A percentile compares a stretch with the other conserved stretches of the same genome.
Evolutionary conservation across 2,888 invertebrate species (phyloP).

Genomic region (Microctonus hyperodae): DNA sequence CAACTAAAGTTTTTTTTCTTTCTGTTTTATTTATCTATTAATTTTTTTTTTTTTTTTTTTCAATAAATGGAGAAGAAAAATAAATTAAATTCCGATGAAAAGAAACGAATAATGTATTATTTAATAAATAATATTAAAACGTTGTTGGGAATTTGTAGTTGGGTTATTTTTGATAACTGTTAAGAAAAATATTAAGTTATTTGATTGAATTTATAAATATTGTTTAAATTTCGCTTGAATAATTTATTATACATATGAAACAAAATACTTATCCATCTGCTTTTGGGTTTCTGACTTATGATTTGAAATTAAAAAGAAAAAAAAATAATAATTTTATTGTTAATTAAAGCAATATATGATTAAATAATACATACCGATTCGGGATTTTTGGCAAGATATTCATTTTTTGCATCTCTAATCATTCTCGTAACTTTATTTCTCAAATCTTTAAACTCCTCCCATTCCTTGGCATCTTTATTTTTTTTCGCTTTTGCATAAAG

Average conservation of each 20-base stretch:
- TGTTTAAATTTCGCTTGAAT: no score
- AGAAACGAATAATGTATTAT: no score
- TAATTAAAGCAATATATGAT: not conserved
- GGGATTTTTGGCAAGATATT: constrained; percentile 58
- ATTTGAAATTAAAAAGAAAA: not conserved
- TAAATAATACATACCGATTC: constrained; percentile 53
- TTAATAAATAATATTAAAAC: no score
- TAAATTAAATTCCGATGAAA: no score
- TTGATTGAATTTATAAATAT: not conserved
- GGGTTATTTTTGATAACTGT: no score
- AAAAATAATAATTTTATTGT: not conserved
- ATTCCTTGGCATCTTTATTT: constrained; percentile 59
- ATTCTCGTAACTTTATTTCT: constrained; percentile 61
- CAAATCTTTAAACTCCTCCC: constrained; percentile 61
- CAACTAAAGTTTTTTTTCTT: constrained; percentile 41
- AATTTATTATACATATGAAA: not conserved
- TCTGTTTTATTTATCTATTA: constrained; percentile 10
- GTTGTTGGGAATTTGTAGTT: not conserved
- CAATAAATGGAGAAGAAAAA: no score
- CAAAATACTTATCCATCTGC: not conserved
- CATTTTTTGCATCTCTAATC: constrained; percentile 61
- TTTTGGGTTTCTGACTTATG: not conserved
- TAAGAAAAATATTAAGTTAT: not conserved
- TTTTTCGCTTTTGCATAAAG: constrained; percentile 60
- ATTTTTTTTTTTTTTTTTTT: not conserved